Conservation (phyloP, 2,113 vertebrate species). For the Cardinalis cardinalis region DNA sequence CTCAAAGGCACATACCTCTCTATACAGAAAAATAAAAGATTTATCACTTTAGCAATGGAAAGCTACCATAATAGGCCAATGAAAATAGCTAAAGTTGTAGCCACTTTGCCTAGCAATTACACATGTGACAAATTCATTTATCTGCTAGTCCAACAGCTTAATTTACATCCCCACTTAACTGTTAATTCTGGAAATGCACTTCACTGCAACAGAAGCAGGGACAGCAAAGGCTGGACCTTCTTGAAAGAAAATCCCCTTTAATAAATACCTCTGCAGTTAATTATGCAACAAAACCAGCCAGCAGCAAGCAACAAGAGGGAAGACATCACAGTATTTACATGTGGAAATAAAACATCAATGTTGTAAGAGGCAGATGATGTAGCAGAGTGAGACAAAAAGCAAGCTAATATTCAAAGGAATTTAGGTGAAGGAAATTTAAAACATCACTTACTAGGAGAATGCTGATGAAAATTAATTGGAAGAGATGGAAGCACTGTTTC, state of each 20-base stretch:
- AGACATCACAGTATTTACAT: background rate
- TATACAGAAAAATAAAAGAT: conserved; percentile 51
- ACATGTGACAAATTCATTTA: conserved; percentile 66
- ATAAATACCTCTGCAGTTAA: conserved; percentile 46
- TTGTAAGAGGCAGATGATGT: background rate
- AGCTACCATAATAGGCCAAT: conserved; percentile 46
- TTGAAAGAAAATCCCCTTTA: conserved; percentile 27
- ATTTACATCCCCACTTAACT: conserved; percentile 57
- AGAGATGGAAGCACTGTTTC: background rate
- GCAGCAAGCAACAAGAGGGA: background rate
- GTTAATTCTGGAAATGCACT: conserved; percentile 58
- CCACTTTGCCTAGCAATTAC: conserved; percentile 67
- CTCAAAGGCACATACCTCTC: background rate
- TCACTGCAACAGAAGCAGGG: background rate
- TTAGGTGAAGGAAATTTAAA: background rate
- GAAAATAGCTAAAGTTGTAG: conserved; percentile 60
- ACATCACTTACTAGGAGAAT: background rate
- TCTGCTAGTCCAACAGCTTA: conserved; percentile 48
- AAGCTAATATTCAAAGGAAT: background rate
- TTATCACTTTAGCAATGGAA: conserved; percentile 63
- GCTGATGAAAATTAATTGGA: background rate
- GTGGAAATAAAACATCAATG: conserved; percentile 8
- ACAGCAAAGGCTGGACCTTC: background rate
- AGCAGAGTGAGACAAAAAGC: background rate
- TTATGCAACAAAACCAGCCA: conserved; percentile 31